Conservation (phyloP, 1,140 invertebrate genomes). For the Hesperophylax magnus region DNA sequence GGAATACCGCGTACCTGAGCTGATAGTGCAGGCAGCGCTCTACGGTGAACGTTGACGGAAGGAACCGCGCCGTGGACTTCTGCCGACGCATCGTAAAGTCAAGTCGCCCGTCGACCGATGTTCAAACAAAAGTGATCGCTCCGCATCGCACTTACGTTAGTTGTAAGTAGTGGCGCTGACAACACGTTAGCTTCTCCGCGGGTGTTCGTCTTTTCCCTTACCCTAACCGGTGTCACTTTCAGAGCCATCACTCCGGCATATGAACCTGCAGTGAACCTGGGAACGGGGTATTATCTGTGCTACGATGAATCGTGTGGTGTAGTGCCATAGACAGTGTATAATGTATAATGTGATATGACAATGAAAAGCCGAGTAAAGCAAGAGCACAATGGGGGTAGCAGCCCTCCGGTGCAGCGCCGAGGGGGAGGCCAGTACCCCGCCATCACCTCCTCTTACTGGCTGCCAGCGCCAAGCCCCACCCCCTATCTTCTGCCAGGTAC, state of each 20-base stretch:
- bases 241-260: conserved; percentile 5
- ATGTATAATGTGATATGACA: conserved; percentile 49
- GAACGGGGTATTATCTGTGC: not conserved
- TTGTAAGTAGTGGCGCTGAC: conserved; percentile 48
- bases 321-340: conserved; percentile 28
- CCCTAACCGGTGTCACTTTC: conserved; percentile 3
- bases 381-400: conserved; percentile 64
- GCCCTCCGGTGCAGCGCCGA: conserved; percentile 59
- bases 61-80: not conserved
- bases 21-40: not conserved
- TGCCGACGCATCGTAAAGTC: conserved; percentile 9
- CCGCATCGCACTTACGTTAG: too few relatives aligned
- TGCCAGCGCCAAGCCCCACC: conserved; percentile 79
- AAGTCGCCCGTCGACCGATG: conserved; percentile 34
- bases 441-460: conserved; percentile 85
- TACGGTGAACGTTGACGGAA: conserved; percentile 6
- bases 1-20: too few relatives aligned
- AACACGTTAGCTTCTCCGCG: conserved; percentile 4
- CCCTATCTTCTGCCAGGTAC: conserved; percentile 85
- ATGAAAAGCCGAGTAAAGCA: conserved; percentile 62
- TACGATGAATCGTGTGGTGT: not conserved
- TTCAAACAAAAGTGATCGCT: too few relatives aligned
- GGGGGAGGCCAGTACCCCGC: conserved; percentile 75
- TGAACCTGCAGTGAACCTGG: not conserved
- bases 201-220: not conserved